Evolutionary conservation across 2,888 invertebrate genomes (phyloP).

Genomic region (Lysandra bellargus): DNA sequence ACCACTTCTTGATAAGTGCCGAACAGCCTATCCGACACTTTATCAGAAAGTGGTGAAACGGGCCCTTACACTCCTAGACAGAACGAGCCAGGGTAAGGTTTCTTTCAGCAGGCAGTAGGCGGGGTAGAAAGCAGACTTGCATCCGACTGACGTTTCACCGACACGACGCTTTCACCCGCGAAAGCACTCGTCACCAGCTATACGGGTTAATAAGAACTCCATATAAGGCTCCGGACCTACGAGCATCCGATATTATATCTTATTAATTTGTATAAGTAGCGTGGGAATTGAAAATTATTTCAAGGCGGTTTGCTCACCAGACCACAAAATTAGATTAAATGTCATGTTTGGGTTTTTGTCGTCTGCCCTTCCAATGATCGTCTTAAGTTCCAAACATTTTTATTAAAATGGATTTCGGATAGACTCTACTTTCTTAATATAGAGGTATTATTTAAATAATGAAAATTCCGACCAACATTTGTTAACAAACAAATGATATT

Average conservation of each 20-base stretch:
- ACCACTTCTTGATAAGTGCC: too few relatives aligned
- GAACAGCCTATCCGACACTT: too few relatives aligned
- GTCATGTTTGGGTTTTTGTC: neutral
- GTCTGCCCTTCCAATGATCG: neutral
- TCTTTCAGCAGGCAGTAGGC: conserved; percentile 57
- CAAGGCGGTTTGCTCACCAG: neutral
- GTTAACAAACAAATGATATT: neutral
- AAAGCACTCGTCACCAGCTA: conserved; percentile 49
- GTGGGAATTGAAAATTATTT: conserved; percentile 24
- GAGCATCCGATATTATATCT: conserved; percentile 36
- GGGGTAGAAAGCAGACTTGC: conserved; percentile 73
- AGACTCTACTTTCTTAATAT: too few relatives aligned
- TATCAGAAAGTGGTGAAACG: too few relatives aligned
- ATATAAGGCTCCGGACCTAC: conserved; percentile 32
- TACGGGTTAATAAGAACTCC: conserved; percentile 43
- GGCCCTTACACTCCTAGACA: conserved; percentile 22
- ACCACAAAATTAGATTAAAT: neutral
- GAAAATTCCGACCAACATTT: too few relatives aligned
- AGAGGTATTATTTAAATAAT: too few relatives aligned
- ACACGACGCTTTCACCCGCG: conserved; percentile 70
- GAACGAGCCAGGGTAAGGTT: conserved; percentile 63
- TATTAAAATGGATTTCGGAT: too few relatives aligned
- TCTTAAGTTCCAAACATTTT: neutral
- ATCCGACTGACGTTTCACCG: conserved; percentile 75
- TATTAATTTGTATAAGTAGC: conserved; percentile 28